Conservation (phyloP, 2,113 vertebrate genomes). For the Struthio camelus region DNA sequence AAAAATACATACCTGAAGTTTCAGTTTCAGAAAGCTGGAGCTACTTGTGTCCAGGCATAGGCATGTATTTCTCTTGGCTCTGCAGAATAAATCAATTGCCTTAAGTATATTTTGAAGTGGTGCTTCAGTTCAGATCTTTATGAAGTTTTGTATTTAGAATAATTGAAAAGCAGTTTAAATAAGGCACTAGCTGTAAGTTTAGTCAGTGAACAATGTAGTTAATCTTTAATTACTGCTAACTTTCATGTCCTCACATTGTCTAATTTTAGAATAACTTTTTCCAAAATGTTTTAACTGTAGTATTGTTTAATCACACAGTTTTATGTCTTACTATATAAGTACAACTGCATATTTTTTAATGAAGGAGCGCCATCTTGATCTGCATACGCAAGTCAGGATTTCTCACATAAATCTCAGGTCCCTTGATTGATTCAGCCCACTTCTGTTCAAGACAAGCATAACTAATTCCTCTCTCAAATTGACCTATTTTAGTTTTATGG, state of each 20-base stretch:
- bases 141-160: not conserved
- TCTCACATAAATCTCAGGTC: not conserved
- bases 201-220: not conserved
- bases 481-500: not conserved
- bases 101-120: not conserved
- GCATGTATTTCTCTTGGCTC: slow-evolving; percentile 21
- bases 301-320: not conserved
- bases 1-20: slow-evolving; percentile 43
- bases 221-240: not conserved
- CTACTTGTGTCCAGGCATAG: not conserved
- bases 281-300: not conserved
- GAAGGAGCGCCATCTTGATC: not conserved
- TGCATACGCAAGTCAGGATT: not conserved
- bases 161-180: not conserved
- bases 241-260: not conserved
- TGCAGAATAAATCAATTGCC: slow-evolving; percentile 36
- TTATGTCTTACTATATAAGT: not conserved
- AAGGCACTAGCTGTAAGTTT: not conserved
- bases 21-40: slow-evolving; percentile 29
- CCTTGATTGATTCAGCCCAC: not conserved
- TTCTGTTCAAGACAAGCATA: not conserved
- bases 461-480: not conserved
- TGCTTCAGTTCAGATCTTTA: not conserved
- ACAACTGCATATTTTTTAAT: not conserved
- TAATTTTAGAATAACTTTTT: not conserved